Conservation (phyloP, 2,888 invertebrate genomes). For the Apodemia mormo region DNA sequence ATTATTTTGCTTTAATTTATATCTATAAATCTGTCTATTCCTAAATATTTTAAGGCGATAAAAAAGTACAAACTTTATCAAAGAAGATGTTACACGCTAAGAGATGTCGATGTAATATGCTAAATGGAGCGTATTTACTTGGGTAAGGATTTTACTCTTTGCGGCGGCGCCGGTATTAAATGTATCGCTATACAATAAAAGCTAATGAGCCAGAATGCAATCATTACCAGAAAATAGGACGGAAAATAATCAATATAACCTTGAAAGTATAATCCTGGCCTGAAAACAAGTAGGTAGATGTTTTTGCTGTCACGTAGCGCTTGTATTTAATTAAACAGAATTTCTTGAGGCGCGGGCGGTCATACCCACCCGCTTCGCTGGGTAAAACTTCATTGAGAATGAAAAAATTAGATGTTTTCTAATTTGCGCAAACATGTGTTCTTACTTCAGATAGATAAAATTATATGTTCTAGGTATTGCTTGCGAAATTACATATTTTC, state of each 20-base stretch:
- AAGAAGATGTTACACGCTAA: not conserved
- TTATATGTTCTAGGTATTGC: too few relatives aligned
- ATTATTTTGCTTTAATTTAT: too few relatives aligned
- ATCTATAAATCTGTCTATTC: too few relatives aligned
- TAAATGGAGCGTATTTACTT: conserved; percentile 25
- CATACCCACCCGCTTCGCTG: too few relatives aligned
- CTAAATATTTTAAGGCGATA: too few relatives aligned
- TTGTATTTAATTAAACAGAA: not conserved
- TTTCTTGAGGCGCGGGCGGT: too few relatives aligned
- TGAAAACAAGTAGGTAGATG: not conserved
- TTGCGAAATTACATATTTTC: too few relatives aligned
- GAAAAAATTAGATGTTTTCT: too few relatives aligned
- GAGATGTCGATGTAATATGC: conserved; percentile 12
- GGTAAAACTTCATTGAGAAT: too few relatives aligned
- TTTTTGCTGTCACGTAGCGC: not conserved
- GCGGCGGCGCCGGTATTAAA: conserved; percentile 14
- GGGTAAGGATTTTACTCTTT: conserved; percentile 25
- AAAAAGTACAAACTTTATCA: too few relatives aligned
- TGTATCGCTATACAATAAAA: conserved; percentile 22
- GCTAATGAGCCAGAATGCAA: conserved; percentile 30
- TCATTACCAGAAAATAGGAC: conserved; percentile 20
- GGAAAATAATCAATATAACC: not conserved
- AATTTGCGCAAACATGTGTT: too few relatives aligned
- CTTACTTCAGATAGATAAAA: too few relatives aligned
- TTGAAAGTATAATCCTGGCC: not conserved